Evolutionary conservation across 53 echinoderm and acorn worm genomes (phyloP).

Genomic region (Mesocentrotus franciscanus): DNA sequence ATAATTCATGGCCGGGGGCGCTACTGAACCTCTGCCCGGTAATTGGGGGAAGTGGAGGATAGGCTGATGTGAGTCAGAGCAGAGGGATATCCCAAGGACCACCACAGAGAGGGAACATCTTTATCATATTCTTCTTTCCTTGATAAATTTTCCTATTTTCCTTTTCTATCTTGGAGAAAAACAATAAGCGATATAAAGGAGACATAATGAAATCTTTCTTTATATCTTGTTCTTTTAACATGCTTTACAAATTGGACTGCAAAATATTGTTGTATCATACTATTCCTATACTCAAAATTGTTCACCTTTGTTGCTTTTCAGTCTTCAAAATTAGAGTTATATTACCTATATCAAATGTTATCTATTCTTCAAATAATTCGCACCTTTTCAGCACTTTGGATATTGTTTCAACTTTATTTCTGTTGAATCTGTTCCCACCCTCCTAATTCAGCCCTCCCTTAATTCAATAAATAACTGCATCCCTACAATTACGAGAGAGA

Average conservation of each 20-base stretch:
- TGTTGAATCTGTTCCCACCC: too few relatives aligned
- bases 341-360: neutral
- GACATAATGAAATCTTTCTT: neutral
- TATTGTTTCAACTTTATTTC: neutral
- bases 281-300: neutral
- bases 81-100: conserved; percentile 1
- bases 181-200: neutral
- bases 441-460: too few relatives aligned
- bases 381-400: neutral
- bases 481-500: too few relatives aligned
- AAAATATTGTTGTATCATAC: neutral
- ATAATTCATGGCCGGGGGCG: conserved; percentile 61
- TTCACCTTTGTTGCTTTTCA: neutral
- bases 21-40: conserved; percentile 40
- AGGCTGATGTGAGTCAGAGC: conserved; percentile 32
- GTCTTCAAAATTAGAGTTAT: too few relatives aligned
- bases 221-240: neutral
- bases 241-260: neutral
- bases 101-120: neutral
- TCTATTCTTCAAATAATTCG: neutral
- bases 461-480: too few relatives aligned
- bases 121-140: conserved; percentile 4
- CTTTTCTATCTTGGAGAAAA: neutral
- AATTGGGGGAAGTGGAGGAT: conserved; percentile 51
- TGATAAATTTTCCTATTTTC: neutral